These are phyloP conservation scores for Lethenteron reissneri DNA, from an alignment of 2,113 vertebrate genomes.

Conservation along the genomic window DNA sequence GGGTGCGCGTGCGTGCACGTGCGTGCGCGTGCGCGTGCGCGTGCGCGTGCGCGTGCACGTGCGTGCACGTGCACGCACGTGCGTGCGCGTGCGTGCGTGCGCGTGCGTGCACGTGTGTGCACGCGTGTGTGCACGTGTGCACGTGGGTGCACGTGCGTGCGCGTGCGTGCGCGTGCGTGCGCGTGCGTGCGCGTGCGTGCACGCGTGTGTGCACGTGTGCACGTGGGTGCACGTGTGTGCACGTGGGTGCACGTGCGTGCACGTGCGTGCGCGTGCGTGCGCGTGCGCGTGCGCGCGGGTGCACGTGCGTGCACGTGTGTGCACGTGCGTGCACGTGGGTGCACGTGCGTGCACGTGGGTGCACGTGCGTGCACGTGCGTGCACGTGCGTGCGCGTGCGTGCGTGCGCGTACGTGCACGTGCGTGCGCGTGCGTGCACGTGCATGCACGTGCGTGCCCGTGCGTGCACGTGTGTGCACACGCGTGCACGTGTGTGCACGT, in stretches of 20 bases:
- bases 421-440: background rate
- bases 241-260: background rate
- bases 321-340: background rate
- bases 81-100: background rate
- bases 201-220: no score
- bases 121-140: background rate
- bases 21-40: background rate
- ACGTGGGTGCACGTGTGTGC: no score
- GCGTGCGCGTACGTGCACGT: background rate
- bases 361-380: background rate
- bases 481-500: no score
- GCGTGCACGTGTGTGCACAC: background rate
- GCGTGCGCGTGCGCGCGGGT: background rate
- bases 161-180: constrained; percentile 3
- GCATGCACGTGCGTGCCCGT: background rate
- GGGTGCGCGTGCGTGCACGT: no score
- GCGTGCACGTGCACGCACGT: background rate
- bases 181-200: constrained; percentile 3
- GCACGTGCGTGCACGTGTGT: background rate
- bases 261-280: background rate
- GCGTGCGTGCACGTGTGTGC: background rate
- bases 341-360: background rate
- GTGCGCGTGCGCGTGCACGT: background rate
- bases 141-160: background rate
- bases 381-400: background rate